Evolutionary conservation across 2,797 vertebrate genomes (phyloP).

Genomic region (Sphenodon punctatus): DNA sequence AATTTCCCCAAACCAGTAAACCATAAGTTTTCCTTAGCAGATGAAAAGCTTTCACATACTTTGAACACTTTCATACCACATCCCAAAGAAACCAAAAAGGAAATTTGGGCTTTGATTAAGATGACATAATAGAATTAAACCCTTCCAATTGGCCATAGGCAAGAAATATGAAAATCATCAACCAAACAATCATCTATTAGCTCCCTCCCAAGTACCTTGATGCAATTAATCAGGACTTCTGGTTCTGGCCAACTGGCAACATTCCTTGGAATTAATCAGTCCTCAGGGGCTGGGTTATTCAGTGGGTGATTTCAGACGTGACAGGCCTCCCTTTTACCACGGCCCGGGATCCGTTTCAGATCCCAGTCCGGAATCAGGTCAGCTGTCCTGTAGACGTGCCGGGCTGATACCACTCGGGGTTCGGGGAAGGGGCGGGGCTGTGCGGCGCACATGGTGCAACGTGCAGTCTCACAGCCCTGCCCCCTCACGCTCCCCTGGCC

Average conservation of each 20-base stretch:
- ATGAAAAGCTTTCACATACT: not conserved
- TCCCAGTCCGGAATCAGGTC: no score
- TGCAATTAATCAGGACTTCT: not conserved
- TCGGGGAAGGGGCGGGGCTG: no score
- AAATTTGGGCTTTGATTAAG: not conserved
- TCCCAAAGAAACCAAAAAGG: not conserved
- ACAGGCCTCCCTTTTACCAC: no score
- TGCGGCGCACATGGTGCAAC: no score
- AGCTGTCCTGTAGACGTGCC: no score
- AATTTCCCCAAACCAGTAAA: not conserved
- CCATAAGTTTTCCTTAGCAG: not conserved
- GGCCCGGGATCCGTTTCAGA: no score
- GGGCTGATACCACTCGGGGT: no score
- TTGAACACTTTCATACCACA: no score
- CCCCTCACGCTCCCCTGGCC: no score
- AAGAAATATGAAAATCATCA: slow-evolving; percentile 8
- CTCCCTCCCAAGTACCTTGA: not conserved
- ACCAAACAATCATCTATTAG: not conserved
- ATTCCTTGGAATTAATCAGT: slow-evolving; percentile 2
- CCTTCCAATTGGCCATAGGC: not conserved
- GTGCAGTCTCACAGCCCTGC: no score
- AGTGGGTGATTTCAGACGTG: no score
- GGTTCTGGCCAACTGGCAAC: not conserved
- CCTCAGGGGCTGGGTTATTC: slow-evolving; percentile 1
- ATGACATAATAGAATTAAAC: not conserved